Evolutionary conservation across 1,140 invertebrate genomes (phyloP), one percentile per base, ranked within the genome.

Genomic region (Nomia melanderi): DNA sequence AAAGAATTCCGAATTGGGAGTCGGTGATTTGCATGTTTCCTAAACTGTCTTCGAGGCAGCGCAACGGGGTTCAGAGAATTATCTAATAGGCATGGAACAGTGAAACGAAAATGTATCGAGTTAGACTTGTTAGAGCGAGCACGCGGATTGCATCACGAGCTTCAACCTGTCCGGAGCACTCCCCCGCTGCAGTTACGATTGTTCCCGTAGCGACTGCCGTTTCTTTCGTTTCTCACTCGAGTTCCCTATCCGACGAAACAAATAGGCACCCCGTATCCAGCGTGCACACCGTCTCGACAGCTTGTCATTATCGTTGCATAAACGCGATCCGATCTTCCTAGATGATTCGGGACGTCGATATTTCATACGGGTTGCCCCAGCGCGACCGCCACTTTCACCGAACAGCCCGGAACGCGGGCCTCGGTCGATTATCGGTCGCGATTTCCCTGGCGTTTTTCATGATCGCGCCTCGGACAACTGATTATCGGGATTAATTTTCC

Each of bases 311-410:
- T 50, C 57, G 41, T 72, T 72, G 63, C 59, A 72, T 74, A 74
- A 74, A 74, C 54, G 62, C 65, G 54, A 74, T 41, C 20, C n/a
- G 62, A 66, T 74, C 71, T 62, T 56, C 62, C 33, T 27, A 27
- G n/a, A 33, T 50, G 62, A 41, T 74, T 66, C 33, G 31, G 31
- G 17, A 64, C 70, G 70, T 53, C 70, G 59, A 73, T 73, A 74
- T 74, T 74, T 74, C 71, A 73, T 73, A 64, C 70, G 25, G 44
- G 59, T 73, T 73, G 70, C 44, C 25, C 27, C 36, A 44, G n/a
- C 29, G 54, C 36, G 54, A 41, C 31, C 39, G 33, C 12, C 50
- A 66, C 71, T 74, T 74, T 74, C 71, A 74, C 71, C 71, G 27
- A 74, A 74, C 41, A 65, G 17, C 60, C 23, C 25, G 31, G 23